phyloP scores from a whole-genome alignment of 2,888 invertebrate genomes.

The Coenonympha glycerion region DNA sequence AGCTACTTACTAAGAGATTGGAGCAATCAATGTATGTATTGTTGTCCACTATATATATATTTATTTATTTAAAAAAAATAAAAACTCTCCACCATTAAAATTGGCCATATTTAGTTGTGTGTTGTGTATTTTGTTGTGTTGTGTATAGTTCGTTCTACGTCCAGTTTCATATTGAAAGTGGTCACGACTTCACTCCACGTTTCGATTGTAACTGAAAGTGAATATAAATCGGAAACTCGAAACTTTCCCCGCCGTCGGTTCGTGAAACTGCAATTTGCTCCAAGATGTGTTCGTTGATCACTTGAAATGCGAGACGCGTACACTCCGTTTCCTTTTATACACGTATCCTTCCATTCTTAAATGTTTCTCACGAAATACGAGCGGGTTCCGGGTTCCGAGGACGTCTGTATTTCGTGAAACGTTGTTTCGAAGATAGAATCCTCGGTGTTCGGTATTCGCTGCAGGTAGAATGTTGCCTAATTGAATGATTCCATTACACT shows the following conservation, averaged over 20 bases:
- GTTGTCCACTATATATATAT: too few relatives aligned
- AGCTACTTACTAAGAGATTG: too few relatives aligned
- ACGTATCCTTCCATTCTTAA: neutral
- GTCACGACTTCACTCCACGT: neutral
- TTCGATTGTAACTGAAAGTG: conserved; percentile 9
- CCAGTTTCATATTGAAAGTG: too few relatives aligned
- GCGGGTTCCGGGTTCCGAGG: neutral
- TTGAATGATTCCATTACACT: too few relatives aligned
- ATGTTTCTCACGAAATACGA: neutral
- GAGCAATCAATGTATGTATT: too few relatives aligned
- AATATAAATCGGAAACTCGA: conserved; percentile 9
- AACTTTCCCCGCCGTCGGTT: conserved; percentile 6
- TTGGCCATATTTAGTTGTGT: too few relatives aligned
- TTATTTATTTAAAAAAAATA: too few relatives aligned
- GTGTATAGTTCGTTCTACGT: too few relatives aligned
- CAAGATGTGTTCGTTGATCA: neutral
- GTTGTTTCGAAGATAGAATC: neutral
- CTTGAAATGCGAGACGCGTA: conserved; percentile 3
- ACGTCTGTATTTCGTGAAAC: neutral
- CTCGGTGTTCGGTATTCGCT: too few relatives aligned
- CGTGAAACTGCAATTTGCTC: conserved; percentile 11
- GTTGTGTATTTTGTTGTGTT: too few relatives aligned
- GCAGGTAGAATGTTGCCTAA: too few relatives aligned
- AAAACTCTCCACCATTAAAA: too few relatives aligned
- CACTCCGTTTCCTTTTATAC: neutral